Conservation (phyloP, 2,888 invertebrate species). For the Epinotia demarniana region DNA sequence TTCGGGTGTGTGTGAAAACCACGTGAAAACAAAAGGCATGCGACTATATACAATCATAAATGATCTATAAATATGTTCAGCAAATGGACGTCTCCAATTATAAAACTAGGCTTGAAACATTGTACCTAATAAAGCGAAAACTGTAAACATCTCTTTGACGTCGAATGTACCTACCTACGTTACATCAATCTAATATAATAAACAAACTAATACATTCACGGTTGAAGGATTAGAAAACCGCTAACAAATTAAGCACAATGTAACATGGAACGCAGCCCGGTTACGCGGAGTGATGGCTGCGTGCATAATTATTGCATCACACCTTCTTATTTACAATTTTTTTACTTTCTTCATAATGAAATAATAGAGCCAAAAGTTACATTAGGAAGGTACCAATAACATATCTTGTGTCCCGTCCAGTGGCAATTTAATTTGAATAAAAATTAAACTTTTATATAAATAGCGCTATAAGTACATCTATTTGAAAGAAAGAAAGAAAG, state of each 20-base stretch:
- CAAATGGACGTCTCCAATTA: too few species aligned
- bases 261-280: not conserved
- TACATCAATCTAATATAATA: not conserved
- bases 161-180: too few species aligned
- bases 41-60: too few species aligned
- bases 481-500: too few species aligned
- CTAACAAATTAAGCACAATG: not conserved
- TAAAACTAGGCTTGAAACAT: too few species aligned
- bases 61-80: too few species aligned
- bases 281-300: conserved; percentile 9
- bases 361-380: conserved; percentile 2
- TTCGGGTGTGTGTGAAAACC: too few species aligned
- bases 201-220: not conserved
- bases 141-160: too few species aligned
- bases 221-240: conserved; percentile 21
- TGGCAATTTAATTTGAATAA: not conserved
- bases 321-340: conserved; percentile 12
- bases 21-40: too few species aligned
- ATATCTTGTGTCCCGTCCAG: not conserved
- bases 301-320: conserved; percentile 20
- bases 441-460: too few species aligned
- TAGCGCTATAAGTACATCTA: too few species aligned
- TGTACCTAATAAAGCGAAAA: too few species aligned
- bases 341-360: conserved; percentile 18
- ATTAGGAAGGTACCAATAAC: not conserved